Evolutionary conservation across 2,113 vertebrate genomes (phyloP).

Genomic region (Thinocorus orbignyianus): DNA sequence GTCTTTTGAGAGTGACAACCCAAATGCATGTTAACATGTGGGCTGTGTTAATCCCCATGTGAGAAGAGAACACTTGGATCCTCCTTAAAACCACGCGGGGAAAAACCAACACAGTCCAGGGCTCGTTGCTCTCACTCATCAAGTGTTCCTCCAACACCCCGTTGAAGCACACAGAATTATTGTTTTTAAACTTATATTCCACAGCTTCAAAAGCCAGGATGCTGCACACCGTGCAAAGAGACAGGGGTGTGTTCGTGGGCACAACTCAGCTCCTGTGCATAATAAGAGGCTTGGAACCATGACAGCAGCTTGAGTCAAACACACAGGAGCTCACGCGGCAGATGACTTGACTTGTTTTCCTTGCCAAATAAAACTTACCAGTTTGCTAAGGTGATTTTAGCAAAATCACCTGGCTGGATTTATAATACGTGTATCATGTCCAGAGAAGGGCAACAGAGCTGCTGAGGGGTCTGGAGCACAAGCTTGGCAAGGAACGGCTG

Average conservation of each 20-base stretch:
- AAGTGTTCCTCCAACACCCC: no score
- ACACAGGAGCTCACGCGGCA: no score
- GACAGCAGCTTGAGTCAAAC: not conserved
- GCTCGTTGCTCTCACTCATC: no score
- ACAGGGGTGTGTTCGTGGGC: not conserved
- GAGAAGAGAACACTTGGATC: no score
- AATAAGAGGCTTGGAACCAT: not conserved
- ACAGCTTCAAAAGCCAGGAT: not conserved
- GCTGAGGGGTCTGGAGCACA: no score
- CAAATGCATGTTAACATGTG: not conserved
- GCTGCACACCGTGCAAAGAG: not conserved
- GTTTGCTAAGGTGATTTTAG: no score
- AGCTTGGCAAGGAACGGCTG: no score
- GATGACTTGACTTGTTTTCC: not conserved
- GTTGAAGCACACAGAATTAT: accelerated
- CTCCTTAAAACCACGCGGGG: no score
- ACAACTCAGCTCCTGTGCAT: accelerated
- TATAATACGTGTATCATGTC: not conserved
- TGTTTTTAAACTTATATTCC: no score
- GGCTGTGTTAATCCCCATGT: not conserved
- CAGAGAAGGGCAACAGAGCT: no score
- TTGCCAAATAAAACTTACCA: no score
- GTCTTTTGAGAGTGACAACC: not conserved
- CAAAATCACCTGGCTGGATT: not conserved
- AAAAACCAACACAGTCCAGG: not conserved